Conservation (phyloP, 2,888 invertebrate genomes). For the Rhagonycha fulva region DNA sequence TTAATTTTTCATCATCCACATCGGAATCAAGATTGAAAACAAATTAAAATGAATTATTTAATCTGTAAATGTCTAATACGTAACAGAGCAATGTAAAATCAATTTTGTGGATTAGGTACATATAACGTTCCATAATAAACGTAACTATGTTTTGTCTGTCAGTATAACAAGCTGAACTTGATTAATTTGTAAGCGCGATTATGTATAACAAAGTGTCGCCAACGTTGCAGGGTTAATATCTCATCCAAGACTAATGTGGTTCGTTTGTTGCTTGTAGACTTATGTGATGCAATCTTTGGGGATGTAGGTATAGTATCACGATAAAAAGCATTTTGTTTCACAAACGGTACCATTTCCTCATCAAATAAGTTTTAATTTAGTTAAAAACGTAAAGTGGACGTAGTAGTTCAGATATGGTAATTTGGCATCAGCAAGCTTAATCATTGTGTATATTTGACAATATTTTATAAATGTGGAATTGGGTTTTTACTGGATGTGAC, state of each 20-base stretch:
- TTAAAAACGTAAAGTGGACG: neutral
- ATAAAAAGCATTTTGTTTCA: neutral
- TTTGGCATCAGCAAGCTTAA: neutral
- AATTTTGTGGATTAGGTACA: neutral
- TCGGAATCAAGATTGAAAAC: no score
- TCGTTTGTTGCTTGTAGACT: neutral
- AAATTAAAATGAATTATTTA: no score
- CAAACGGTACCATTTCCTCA: neutral
- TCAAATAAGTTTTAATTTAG: neutral
- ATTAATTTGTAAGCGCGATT: constrained; percentile 2
- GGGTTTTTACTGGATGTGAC: no score
- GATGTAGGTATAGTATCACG: neutral
- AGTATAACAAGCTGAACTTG: neutral
- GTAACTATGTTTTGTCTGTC: neutral
- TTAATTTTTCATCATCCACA: no score
- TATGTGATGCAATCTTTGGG: neutral
- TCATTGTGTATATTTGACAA: neutral
- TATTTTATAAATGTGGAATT: no score
- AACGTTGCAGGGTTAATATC: constrained; percentile 4
- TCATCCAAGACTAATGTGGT: constrained; percentile 9
- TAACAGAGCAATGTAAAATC: neutral
- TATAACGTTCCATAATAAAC: neutral
- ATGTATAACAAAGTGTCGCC: neutral
- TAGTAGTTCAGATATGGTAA: neutral
- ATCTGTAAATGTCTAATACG: no score